These are phyloP conservation scores for Chrysemys picta DNA, from an alignment of 2,113 vertebrate genomes.

Conservation along the genomic window DNA sequence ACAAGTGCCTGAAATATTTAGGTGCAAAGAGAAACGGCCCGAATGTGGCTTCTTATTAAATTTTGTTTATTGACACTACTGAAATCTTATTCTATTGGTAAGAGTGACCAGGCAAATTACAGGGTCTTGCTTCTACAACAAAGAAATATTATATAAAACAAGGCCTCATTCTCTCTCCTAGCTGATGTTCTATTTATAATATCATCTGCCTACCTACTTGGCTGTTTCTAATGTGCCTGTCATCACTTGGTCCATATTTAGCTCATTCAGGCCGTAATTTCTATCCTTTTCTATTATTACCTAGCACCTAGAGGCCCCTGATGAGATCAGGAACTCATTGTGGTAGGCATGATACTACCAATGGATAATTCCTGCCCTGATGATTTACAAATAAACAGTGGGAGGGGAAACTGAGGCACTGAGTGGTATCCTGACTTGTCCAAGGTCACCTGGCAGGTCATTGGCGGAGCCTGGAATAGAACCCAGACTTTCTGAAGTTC, in stretches of 20 bases:
- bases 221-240: neutral
- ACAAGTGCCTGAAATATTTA: neutral
- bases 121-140: neutral
- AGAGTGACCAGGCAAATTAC: neutral
- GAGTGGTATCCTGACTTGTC: neutral
- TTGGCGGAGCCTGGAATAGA: neutral
- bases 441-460: neutral
- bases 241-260: neutral
- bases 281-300: neutral
- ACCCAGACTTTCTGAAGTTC: neutral
- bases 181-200: neutral
- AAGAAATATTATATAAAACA: neutral
- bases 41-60: neutral
- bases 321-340: neutral
- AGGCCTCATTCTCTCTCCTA: neutral
- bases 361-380: neutral
- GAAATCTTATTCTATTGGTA: neutral
- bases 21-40: neutral
- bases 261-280: neutral
- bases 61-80: neutral
- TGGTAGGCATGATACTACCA: neutral
- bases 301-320: neutral
- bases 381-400: neutral
- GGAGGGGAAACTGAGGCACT: neutral
- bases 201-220: neutral